phyloP scores from a whole-genome alignment of 2,888 invertebrate species.

The Hirtodrosophila trivittata region DNA sequence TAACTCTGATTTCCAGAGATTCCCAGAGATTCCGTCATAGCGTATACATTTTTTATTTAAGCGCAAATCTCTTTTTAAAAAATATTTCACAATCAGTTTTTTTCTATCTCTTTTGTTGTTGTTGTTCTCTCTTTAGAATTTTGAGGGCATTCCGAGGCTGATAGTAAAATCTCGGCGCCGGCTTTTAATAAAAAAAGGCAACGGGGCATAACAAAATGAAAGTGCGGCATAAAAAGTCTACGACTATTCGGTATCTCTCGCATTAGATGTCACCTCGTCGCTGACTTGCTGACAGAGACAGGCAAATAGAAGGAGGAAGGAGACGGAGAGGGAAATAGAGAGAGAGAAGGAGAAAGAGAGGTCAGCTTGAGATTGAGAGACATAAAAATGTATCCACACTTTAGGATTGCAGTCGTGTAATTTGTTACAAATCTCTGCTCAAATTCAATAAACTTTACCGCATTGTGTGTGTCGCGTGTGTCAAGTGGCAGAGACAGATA shows the following conservation, averaged over 20 bases:
- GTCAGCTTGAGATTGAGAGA: slow-evolving; percentile 51
- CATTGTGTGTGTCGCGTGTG: slow-evolving; percentile 56
- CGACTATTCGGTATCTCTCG: slow-evolving; percentile 35
- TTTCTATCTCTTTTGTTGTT: too few species aligned
- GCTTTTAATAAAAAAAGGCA: slow-evolving; percentile 43
- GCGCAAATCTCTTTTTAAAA: slow-evolving; percentile 22
- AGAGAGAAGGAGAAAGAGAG: background rate
- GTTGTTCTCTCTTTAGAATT: slow-evolving; percentile 8
- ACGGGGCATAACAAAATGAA: slow-evolving; percentile 57
- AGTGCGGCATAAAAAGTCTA: slow-evolving; percentile 67
- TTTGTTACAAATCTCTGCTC: slow-evolving; percentile 74
- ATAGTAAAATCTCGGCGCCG: slow-evolving; percentile 65
- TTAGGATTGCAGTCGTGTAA: slow-evolving; percentile 69
- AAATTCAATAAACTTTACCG: slow-evolving; percentile 75
- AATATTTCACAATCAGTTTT: slow-evolving; percentile 19
- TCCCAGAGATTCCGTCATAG: too few species aligned
- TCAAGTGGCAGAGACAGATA: slow-evolving; percentile 6
- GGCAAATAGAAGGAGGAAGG: background rate
- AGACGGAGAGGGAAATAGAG: too few species aligned
- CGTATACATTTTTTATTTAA: slow-evolving; percentile 14
- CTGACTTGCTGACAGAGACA: background rate
- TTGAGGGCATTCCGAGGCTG: slow-evolving; percentile 8
- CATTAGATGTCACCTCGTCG: slow-evolving; percentile 43
- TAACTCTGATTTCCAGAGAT: slow-evolving; percentile 11
- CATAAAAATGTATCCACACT: slow-evolving; percentile 66